These are phyloP conservation scores for Anthophora plumipes DNA, from an alignment of 2,888 invertebrate genomes.

Conservation along the genomic window DNA sequence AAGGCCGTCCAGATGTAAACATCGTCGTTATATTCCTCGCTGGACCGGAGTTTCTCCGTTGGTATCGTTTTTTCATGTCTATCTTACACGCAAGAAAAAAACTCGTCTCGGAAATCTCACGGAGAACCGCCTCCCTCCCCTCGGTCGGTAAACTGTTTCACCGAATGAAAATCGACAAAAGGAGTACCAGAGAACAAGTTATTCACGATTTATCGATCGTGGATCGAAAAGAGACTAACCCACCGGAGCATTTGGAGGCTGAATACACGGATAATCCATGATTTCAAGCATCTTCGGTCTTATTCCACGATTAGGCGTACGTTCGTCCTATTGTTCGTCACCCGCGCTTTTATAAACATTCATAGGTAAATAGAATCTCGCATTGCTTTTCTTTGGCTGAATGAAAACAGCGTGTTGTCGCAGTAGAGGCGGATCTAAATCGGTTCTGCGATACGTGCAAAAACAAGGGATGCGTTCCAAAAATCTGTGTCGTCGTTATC, in stretches of 20 bases:
- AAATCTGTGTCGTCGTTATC: not conserved
- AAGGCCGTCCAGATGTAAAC: conserved; percentile 56
- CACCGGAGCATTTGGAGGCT: not conserved
- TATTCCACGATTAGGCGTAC: conserved; percentile 25
- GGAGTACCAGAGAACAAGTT: not conserved
- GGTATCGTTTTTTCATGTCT: not conserved
- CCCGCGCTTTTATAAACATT: not conserved
- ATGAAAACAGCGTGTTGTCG: conserved; percentile 6
- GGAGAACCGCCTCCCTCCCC: not conserved
- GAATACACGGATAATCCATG: conserved; percentile 31
- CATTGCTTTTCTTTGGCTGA: not conserved
- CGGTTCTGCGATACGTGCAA: not conserved
- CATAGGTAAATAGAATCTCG: not conserved
- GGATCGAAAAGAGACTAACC: not conserved
- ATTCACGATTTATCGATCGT: not conserved
- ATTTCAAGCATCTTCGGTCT: conserved; percentile 5
- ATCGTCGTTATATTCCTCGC: conserved; percentile 5
- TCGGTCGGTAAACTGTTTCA: not conserved
- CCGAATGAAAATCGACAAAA: not conserved
- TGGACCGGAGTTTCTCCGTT: not conserved
- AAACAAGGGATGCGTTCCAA: conserved; percentile 5
- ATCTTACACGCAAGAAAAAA: not conserved
- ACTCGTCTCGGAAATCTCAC: not conserved
- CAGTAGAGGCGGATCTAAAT: conserved; percentile 8
- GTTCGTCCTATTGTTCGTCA: not conserved